Evolutionary conservation across 1,140 invertebrate species (phyloP).

Genomic region (Euura saliciscinereae): DNA sequence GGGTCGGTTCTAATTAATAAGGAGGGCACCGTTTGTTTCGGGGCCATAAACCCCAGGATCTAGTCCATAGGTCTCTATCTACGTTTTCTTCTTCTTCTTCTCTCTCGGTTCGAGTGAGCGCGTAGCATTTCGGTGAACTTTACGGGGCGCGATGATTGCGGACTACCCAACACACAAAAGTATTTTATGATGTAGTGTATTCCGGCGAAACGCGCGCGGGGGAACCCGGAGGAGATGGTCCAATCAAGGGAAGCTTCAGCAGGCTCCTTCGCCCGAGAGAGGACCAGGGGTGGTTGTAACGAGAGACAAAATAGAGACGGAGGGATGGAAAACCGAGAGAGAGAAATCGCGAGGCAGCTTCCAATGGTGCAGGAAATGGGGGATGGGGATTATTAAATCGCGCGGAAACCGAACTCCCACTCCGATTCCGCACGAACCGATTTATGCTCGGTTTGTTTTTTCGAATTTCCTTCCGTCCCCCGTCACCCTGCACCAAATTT

Average conservation of each 20-base stretch:
- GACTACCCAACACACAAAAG: constrained; percentile 24
- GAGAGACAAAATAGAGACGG: constrained; percentile 17
- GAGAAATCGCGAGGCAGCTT: background rate
- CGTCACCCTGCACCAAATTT: background rate
- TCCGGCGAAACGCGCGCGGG: background rate
- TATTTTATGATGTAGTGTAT: constrained; percentile 27
- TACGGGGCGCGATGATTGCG: constrained; percentile 27
- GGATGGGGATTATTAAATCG: constrained; percentile 32
- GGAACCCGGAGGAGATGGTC: background rate
- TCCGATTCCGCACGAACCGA: constrained; percentile 11
- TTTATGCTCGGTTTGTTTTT: constrained; percentile 23
- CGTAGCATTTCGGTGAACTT: constrained; percentile 27
- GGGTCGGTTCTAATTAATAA: background rate
- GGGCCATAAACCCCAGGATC: background rate
- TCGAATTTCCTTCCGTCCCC: background rate
- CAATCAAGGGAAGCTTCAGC: background rate
- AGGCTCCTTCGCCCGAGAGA: background rate
- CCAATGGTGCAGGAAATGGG: constrained; percentile 20
- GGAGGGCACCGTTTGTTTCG: background rate
- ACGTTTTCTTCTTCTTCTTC: background rate
- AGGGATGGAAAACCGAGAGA: constrained; percentile 1
- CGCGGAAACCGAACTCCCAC: constrained; percentile 29
- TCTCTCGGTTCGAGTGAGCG: background rate
- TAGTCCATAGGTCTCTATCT: background rate
- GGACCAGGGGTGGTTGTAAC: background rate